A percentile compares a stretch with the other conserved stretches of the same genome.
These are phyloP conservation scores for Triops cancriformis DNA, from an alignment of 1,140 invertebrate genomes.

Conservation along the genomic window DNA sequence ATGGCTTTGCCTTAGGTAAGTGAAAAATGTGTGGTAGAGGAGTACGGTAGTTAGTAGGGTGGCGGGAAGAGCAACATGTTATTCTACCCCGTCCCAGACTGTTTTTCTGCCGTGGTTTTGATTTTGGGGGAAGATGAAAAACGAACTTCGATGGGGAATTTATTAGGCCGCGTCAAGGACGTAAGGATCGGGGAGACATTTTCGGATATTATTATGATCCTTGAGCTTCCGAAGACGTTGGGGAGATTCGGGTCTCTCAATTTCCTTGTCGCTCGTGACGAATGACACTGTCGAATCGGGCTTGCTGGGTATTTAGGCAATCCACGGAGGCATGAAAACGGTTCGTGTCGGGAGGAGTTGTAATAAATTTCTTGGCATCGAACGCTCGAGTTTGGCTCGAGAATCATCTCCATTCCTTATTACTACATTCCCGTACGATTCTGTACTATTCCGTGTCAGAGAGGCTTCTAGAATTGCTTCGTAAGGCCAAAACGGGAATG, in stretches of 20 bases:
- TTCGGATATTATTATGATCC: not conserved
- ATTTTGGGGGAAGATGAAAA: not conserved
- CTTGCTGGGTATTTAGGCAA: not conserved
- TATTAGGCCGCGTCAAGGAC: not conserved
- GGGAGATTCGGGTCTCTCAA: not conserved
- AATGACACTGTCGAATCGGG: not conserved
- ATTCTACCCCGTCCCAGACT: not conserved
- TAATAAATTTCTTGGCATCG: no score
- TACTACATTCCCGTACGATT: no score
- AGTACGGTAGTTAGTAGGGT: not conserved
- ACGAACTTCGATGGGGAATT: not conserved
- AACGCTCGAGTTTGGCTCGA: not conserved
- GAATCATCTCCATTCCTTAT: no score
- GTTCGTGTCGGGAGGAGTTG: not conserved
- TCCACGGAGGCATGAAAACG: not conserved
- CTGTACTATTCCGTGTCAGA: no score
- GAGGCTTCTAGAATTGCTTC: no score
- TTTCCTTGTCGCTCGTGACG: constrained; percentile 1
- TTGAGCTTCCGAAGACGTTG: not conserved
- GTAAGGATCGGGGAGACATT: not conserved
- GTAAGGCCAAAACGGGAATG: no score
- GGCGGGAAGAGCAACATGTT: not conserved
- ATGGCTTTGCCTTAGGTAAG: constrained; percentile 83
- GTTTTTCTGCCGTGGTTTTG: no score
- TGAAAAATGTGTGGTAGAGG: constrained; percentile 25